Percentiles rank a stretch among this genome's conserved stretches.
Evolutionary conservation across 2,113 vertebrate genomes (phyloP).

Genomic region (Ceratotherium simum): DNA sequence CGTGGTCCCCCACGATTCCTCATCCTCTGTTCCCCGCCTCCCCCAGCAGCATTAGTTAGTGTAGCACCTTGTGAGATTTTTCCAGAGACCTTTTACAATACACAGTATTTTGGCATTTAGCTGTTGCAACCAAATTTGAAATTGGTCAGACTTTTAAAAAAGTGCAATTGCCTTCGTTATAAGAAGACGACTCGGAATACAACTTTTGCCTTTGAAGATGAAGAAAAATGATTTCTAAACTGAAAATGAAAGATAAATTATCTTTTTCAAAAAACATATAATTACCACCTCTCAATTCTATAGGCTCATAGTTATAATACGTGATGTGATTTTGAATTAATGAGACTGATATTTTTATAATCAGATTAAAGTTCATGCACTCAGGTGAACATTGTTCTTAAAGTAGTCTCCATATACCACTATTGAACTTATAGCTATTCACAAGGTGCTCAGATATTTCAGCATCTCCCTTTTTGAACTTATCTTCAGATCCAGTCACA

Average conservation of each 20-base stretch:
- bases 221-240: neutral
- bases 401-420: neutral
- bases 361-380: slow-evolving; percentile 11
- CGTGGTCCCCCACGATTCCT: neutral
- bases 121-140: neutral
- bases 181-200: neutral
- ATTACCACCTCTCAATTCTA: neutral
- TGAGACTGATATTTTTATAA: neutral
- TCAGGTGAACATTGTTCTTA: neutral
- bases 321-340: slow-evolving; percentile 5
- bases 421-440: neutral
- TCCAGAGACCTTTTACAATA: neutral
- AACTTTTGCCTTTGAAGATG: neutral
- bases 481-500: neutral
- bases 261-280: neutral
- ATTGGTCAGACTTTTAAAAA: neutral
- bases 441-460: neutral
- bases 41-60: neutral
- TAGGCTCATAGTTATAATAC: neutral
- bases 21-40: neutral
- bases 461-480: neutral
- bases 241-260: neutral
- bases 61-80: neutral
- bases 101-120: neutral
- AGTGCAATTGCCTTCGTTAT: neutral